phyloP scores from a whole-genome alignment of 64 coral and sea anemone genomes.

The Trachythela sp. region DNA sequence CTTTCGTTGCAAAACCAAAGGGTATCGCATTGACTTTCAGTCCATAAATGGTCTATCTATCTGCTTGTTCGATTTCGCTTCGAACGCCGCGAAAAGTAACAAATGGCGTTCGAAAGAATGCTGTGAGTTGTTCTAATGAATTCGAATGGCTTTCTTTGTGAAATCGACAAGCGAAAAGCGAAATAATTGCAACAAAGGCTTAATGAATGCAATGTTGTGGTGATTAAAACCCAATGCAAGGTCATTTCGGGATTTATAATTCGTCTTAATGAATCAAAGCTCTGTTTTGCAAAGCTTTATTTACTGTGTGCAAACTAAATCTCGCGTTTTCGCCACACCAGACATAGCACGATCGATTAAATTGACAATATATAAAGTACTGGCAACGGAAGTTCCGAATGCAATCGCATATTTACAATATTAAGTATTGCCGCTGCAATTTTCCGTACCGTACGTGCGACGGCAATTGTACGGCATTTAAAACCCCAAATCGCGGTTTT shows the following conservation, averaged over 20 bases:
- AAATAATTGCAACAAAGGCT: constrained; percentile 1
- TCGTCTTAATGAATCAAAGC: constrained; percentile 3
- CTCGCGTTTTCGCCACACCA: not conserved
- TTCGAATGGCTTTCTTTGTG: not conserved
- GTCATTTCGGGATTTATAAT: not conserved
- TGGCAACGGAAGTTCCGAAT: not conserved
- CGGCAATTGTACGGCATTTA: not conserved
- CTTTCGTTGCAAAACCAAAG: not conserved
- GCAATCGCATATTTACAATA: not conserved
- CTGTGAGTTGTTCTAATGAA: not conserved
- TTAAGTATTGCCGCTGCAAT: not conserved
- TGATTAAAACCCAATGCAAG: not conserved
- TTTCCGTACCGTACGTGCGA: not conserved
- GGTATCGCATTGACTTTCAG: not conserved
- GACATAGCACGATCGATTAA: not conserved
- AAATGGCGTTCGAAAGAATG: not conserved
- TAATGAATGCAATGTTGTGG: not conserved
- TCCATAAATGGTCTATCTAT: not conserved
- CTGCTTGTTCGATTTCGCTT: not conserved
- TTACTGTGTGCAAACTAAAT: not conserved
- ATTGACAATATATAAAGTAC: not conserved
- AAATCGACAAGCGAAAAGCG: not conserved
- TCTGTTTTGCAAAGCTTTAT: not conserved
- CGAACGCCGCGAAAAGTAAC: not conserved
- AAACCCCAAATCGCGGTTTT: not conserved